phyloP scores from a whole-genome alignment of 2,113 vertebrate species.

The Pomatostomus ruficeps region DNA sequence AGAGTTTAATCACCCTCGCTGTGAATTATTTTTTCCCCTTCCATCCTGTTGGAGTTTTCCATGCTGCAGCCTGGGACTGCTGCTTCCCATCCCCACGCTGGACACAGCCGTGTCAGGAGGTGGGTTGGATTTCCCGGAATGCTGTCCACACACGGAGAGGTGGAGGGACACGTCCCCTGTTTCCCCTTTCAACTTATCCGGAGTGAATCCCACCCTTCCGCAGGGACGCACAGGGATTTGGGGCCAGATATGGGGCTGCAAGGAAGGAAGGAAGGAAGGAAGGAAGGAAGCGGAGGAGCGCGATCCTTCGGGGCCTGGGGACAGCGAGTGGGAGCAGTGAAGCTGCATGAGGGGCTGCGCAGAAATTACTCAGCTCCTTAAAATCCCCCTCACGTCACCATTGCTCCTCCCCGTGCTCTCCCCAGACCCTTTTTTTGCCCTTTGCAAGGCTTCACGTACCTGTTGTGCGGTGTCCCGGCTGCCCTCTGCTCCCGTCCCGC shows the following conservation, averaged over 20 bases:
- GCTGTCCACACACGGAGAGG: fast-evolving
- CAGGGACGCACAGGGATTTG: not conserved
- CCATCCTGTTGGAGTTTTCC: not conserved
- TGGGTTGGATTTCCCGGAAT: fast-evolving
- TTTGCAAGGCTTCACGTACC: not conserved
- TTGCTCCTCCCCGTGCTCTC: not conserved
- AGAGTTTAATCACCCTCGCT: fast-evolving
- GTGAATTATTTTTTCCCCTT: not conserved
- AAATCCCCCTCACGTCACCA: not conserved
- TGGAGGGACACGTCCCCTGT: fast-evolving
- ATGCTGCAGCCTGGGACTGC: not conserved
- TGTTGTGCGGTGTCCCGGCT: not conserved
- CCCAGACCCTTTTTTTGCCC: not conserved
- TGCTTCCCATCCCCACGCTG: not conserved
- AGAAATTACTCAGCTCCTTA: not conserved
- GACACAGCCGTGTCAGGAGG: not conserved
- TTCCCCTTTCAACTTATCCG: not conserved
- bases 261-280: no score
- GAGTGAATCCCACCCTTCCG: not conserved
- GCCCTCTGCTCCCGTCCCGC: not conserved
- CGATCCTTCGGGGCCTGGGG: fast-evolving
- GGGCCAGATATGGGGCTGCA: not conserved
- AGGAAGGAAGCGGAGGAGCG: not conserved
- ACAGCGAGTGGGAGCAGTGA: not conserved
- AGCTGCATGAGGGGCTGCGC: not conserved